Evolutionary conservation across 2,888 invertebrate genomes (phyloP).

Genomic region (Melanostoma mellinum): DNA sequence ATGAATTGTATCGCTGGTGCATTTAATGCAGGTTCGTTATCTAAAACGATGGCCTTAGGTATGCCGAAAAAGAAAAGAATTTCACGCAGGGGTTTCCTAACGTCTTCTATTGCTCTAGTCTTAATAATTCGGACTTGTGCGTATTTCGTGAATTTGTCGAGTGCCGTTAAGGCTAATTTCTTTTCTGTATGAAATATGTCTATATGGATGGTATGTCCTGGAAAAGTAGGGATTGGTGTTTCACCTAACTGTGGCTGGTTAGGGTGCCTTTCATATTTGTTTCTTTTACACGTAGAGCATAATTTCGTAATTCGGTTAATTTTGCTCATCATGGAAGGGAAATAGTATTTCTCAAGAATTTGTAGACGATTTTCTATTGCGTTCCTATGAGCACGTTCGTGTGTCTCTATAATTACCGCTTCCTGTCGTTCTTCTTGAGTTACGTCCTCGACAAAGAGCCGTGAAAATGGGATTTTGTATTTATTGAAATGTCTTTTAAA

Average conservation of each 20-base stretch:
- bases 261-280: constrained; percentile 41
- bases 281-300: constrained; percentile 13
- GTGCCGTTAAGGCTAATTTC: constrained; percentile 18
- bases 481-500: background rate
- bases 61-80: constrained; percentile 15
- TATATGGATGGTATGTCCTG: constrained; percentile 44
- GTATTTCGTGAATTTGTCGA: constrained; percentile 44
- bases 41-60: constrained; percentile 31
- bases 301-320: constrained; percentile 3
- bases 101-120: constrained; percentile 35
- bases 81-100: constrained; percentile 25
- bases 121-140: constrained; percentile 29
- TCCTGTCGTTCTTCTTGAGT: background rate
- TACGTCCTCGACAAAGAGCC: constrained; percentile 10
- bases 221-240: constrained; percentile 50
- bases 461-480: constrained; percentile 3
- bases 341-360: constrained; percentile 44
- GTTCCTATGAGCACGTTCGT: constrained; percentile 9
- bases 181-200: constrained; percentile 33
- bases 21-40: constrained; percentile 47
- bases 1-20: constrained; percentile 33
- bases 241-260: constrained; percentile 25
- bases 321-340: constrained; percentile 17
- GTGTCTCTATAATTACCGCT: constrained; percentile 12
- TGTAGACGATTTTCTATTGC: constrained; percentile 3